A percentile compares a stretch with the other conserved stretches of the same genome.
Conservation (phyloP, 2,888 invertebrate genomes). For the Mimas tiliae region DNA sequence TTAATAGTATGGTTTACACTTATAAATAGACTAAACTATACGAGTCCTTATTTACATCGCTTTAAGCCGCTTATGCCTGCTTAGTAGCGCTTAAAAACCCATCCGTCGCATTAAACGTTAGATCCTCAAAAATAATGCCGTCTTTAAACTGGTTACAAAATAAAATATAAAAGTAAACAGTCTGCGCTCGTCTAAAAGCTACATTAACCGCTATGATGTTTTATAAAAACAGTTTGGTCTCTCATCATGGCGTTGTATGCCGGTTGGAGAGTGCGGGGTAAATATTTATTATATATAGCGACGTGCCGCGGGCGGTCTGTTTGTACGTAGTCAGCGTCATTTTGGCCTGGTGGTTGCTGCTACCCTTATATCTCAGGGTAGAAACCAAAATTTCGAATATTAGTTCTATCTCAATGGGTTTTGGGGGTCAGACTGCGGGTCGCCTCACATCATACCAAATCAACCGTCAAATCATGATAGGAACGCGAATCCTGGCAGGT, state of each 20-base stretch:
- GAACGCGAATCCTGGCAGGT: too few relatives aligned
- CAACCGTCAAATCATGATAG: too few relatives aligned
- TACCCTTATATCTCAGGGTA: background rate
- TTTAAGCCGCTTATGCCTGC: background rate
- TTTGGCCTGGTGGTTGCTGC: background rate
- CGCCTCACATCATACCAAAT: too few relatives aligned
- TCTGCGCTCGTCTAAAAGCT: constrained; percentile 13
- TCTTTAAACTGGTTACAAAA: constrained; percentile 3
- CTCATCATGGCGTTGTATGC: background rate
- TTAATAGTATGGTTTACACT: background rate
- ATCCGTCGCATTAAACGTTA: background rate
- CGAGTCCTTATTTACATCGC: background rate
- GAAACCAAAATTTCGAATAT: background rate
- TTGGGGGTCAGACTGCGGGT: too few relatives aligned
- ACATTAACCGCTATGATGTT: constrained; percentile 21
- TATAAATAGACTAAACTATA: background rate
- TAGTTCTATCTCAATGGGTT: too few relatives aligned
- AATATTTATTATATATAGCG: constrained; percentile 5
- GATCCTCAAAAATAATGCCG: constrained; percentile 5
- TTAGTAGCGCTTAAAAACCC: constrained; percentile 9
- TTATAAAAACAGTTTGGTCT: constrained; percentile 22
- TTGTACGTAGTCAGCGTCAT: constrained; percentile 2
- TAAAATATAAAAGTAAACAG: constrained; percentile 20
- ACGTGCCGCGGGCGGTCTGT: background rate
- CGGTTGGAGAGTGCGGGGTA: background rate